phyloP scores from a whole-genome alignment of 2,888 invertebrate species.

The Tetrapedia diversipes region DNA sequence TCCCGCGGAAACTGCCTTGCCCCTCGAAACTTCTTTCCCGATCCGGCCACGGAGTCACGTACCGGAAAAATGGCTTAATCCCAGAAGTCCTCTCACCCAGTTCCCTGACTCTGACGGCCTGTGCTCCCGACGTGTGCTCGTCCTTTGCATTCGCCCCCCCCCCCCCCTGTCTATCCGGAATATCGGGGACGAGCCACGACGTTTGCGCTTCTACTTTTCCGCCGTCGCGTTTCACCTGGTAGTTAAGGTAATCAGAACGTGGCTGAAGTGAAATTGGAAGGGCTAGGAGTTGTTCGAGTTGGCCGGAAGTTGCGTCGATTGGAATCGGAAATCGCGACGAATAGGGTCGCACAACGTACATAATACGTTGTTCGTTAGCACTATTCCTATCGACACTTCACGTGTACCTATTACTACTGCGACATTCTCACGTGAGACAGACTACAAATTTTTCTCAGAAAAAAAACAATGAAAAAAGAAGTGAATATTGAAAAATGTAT shows the following conservation, averaged over 20 bases:
- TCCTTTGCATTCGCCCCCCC: slow-evolving; percentile 56
- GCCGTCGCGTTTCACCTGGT: slow-evolving; percentile 18
- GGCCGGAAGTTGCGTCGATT: background rate
- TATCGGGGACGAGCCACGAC: slow-evolving; percentile 48
- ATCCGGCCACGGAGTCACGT: slow-evolving; percentile 60
- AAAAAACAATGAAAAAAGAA: no score
- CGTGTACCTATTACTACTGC: no score
- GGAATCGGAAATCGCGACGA: no score
- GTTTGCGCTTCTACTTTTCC: slow-evolving; percentile 14
- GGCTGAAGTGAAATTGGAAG: background rate
- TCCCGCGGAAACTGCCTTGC: slow-evolving; percentile 48
- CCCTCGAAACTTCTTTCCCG: slow-evolving; percentile 51
- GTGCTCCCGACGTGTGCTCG: slow-evolving; percentile 42
- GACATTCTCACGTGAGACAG: no score
- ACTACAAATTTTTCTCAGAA: no score
- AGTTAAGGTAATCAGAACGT: slow-evolving; percentile 25
- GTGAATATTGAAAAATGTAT: no score
- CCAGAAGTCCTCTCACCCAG: slow-evolving; percentile 66
- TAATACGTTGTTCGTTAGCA: no score
- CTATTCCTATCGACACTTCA: no score
- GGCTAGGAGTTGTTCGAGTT: background rate
- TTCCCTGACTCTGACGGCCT: slow-evolving; percentile 58
- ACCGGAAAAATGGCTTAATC: slow-evolving; percentile 69
- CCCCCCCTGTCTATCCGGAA: slow-evolving; percentile 51
- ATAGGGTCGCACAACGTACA: no score